Percentiles rank a stretch among this genome's conserved stretches.
Conservation (phyloP, 2,113 vertebrate genomes). For the Microtus oregoni region DNA sequence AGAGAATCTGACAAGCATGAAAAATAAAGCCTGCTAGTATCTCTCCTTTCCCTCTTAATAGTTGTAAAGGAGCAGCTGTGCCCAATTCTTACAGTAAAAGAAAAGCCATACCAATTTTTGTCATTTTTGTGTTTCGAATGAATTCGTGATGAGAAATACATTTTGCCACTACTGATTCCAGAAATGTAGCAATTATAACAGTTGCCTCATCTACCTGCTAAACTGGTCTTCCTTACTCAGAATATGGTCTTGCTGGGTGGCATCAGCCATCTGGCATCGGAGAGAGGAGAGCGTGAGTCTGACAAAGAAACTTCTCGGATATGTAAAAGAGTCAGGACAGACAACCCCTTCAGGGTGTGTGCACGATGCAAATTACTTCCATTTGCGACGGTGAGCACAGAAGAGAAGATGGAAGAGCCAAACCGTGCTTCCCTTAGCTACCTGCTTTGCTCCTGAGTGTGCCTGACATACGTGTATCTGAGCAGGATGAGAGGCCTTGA, state of each 20-base stretch:
- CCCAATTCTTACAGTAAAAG: slow-evolving; percentile 70
- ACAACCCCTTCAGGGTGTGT: slow-evolving; percentile 65
- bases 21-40: slow-evolving; percentile 72
- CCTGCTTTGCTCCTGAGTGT: slow-evolving; percentile 61
- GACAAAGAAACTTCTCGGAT: slow-evolving; percentile 70
- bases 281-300: slow-evolving; percentile 55
- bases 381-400: slow-evolving; percentile 67
- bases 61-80: slow-evolving; percentile 70
- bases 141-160: slow-evolving; percentile 63
- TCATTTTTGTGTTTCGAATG: slow-evolving; percentile 70
- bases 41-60: slow-evolving; percentile 65
- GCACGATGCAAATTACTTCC: slow-evolving; percentile 66
- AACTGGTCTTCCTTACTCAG: slow-evolving; percentile 63
- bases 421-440: slow-evolving; percentile 34
- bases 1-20: slow-evolving; percentile 64
- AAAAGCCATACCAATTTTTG: slow-evolving; percentile 64
- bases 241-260: slow-evolving; percentile 58
- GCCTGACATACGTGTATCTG: slow-evolving; percentile 44
- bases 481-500: slow-evolving; percentile 39
- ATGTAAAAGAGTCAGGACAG: slow-evolving; percentile 68
- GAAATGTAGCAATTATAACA: slow-evolving; percentile 50
- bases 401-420: slow-evolving; percentile 40
- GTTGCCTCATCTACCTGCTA: slow-evolving; percentile 73
- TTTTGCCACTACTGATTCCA: slow-evolving; percentile 55
- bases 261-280: slow-evolving; percentile 68